Evolutionary conservation across 2,113 vertebrate species (phyloP).

Genomic region (Anhinga rufa): DNA sequence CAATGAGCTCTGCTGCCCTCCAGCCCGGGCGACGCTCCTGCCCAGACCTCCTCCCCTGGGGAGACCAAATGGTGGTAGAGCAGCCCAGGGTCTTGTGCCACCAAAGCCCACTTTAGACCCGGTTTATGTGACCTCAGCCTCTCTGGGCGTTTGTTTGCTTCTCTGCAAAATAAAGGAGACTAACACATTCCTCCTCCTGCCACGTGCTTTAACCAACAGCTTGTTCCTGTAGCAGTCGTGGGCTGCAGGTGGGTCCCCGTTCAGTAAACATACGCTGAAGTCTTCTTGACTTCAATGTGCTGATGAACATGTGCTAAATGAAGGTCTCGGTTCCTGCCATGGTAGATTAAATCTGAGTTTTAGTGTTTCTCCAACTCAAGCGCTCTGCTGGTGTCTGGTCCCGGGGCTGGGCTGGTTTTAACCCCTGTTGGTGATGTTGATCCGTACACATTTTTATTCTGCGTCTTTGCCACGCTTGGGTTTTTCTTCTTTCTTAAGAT

Average conservation of each 20-base stretch:
- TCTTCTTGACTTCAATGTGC: background rate
- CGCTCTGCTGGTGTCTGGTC: background rate
- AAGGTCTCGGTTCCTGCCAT: background rate
- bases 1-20: too few species aligned
- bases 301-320: background rate
- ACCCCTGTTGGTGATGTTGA: background rate
- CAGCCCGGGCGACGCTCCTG: background rate
- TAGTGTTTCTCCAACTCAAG: background rate
- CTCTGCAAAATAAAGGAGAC: background rate
- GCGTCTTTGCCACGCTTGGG: rapidly evolving
- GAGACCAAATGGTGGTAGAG: background rate
- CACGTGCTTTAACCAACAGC: background rate
- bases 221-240: background rate
- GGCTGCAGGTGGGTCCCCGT: background rate
- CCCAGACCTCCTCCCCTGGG: background rate
- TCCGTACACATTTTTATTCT: background rate
- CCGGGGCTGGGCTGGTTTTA: background rate
- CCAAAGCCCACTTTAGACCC: background rate
- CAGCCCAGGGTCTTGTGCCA: background rate
- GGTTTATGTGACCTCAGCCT: background rate
- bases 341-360: background rate
- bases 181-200: background rate
- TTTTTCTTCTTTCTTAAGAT: background rate
- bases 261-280: background rate
- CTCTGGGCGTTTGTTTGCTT: background rate